phyloP scores from a whole-genome alignment of 2,797 vertebrate species.

The Leucoraja ocellata region DNA sequence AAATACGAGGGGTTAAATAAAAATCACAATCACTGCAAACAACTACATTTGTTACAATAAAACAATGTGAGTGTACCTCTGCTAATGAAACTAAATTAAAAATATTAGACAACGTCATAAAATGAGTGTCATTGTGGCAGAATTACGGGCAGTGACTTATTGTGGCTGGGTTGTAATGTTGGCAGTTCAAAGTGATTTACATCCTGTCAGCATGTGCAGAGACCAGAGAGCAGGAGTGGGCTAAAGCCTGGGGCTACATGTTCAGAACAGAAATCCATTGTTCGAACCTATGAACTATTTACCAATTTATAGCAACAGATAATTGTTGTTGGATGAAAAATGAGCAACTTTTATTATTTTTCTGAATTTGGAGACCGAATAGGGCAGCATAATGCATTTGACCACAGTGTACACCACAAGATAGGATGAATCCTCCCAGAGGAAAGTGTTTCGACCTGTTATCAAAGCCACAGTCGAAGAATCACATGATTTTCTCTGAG shows the following conservation, averaged over 20 bases:
- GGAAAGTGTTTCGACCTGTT: not conserved
- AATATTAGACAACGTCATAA: not conserved
- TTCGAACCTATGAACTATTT: not conserved
- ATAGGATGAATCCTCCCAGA: not conserved
- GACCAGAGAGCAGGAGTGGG: not conserved
- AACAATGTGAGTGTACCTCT: not conserved
- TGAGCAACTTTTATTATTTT: not conserved
- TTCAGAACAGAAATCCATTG: not conserved
- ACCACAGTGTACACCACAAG: not conserved
- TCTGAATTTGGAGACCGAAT: not conserved
- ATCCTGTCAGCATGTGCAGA: conserved; percentile 16
- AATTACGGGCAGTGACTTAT: not conserved
- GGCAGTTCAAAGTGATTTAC: not conserved
- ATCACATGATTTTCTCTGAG: not conserved
- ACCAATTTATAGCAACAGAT: not conserved
- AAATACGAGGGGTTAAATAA: not conserved
- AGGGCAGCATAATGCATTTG: not conserved
- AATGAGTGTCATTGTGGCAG: not conserved
- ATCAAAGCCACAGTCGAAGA: not conserved
- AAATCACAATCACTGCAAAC: not conserved
- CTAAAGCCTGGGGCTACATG: not conserved
- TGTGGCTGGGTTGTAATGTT: not conserved
- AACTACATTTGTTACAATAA: not conserved
- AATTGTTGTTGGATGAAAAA: not conserved
- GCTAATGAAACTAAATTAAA: not conserved